Evolutionary conservation across 1,140 invertebrate species (phyloP).

Genomic region (Drosophila sturtevanti): DNA sequence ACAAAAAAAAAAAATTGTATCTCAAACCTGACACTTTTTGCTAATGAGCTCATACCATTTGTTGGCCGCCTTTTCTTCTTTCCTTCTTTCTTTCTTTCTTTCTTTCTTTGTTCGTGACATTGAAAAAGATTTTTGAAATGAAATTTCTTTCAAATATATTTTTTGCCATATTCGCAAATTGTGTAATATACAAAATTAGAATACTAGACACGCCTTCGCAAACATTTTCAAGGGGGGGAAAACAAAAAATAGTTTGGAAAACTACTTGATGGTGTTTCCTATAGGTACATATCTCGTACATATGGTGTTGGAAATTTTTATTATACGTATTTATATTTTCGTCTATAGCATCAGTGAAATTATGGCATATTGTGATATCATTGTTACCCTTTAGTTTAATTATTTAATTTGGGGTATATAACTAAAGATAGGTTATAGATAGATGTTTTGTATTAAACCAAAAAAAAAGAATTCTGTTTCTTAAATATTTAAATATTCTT

Average conservation of each 20-base stretch:
- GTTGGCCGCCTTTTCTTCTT: slow-evolving; percentile 43
- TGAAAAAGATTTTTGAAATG: slow-evolving; percentile 54
- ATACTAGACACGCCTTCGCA: slow-evolving; percentile 23
- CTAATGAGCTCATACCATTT: slow-evolving; percentile 44
- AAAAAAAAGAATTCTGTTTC: too few species aligned
- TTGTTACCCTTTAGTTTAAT: not conserved
- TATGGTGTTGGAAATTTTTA: not conserved
- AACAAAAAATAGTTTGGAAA: slow-evolving; percentile 17
- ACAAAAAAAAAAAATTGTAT: not conserved
- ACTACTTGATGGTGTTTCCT: not conserved
- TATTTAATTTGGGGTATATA: not conserved
- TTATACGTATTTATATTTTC: not conserved
- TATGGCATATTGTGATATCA: slow-evolving; percentile 27
- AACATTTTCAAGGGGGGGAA: slow-evolving; percentile 8
- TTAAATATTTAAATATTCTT: too few species aligned
- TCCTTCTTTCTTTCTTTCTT: slow-evolving; percentile 35
- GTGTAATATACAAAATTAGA: slow-evolving; percentile 56
- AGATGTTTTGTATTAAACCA: too few species aligned
- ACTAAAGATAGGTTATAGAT: too few species aligned
- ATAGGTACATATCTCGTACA: not conserved
- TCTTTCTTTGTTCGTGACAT: slow-evolving; percentile 55
- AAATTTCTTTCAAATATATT: not conserved
- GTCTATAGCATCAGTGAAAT: not conserved
- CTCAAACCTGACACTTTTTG: slow-evolving; percentile 42
- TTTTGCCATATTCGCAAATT: slow-evolving; percentile 31